phyloP scores from a whole-genome alignment of 1,140 invertebrate species.

The Drosophila nannoptera region DNA sequence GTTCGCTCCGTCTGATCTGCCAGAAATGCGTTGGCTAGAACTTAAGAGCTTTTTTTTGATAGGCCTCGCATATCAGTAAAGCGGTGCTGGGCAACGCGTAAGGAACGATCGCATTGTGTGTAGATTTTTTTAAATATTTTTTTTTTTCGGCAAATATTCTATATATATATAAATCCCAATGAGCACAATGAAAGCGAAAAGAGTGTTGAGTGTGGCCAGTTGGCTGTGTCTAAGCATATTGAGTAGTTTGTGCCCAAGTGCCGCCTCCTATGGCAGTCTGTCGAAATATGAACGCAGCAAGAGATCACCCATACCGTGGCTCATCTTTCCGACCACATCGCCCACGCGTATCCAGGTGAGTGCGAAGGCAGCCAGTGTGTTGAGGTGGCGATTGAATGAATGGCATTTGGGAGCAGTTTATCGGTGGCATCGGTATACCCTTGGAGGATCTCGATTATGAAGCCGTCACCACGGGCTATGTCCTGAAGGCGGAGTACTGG shows the following conservation, averaged over 20 bases:
- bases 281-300: conserved; percentile 56
- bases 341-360: conserved; percentile 71
- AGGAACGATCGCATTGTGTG: conserved; percentile 35
- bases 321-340: conserved; percentile 68
- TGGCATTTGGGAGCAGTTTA: conserved; percentile 44
- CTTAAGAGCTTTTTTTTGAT: conserved; percentile 10
- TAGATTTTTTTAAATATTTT: neutral
- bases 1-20: neutral
- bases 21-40: conserved; percentile 28
- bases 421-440: conserved; percentile 75
- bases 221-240: conserved; percentile 18
- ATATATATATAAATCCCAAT: neutral
- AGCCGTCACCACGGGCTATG: conserved; percentile 75
- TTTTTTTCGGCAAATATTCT: neutral
- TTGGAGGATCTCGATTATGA: conserved; percentile 70
- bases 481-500: conserved; percentile 76
- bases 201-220: conserved; percentile 6
- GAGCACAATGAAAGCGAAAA: conserved; percentile 52
- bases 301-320: conserved; percentile 60
- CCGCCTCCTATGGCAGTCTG: conserved; percentile 31
- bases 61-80: conserved; percentile 21
- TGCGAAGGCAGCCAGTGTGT: neutral
- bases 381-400: neutral
- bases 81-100: conserved; percentile 31
- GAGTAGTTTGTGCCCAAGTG: conserved; percentile 11